Conservation (phyloP, 2,888 invertebrate species). For the Lasioglossum malachurum region DNA sequence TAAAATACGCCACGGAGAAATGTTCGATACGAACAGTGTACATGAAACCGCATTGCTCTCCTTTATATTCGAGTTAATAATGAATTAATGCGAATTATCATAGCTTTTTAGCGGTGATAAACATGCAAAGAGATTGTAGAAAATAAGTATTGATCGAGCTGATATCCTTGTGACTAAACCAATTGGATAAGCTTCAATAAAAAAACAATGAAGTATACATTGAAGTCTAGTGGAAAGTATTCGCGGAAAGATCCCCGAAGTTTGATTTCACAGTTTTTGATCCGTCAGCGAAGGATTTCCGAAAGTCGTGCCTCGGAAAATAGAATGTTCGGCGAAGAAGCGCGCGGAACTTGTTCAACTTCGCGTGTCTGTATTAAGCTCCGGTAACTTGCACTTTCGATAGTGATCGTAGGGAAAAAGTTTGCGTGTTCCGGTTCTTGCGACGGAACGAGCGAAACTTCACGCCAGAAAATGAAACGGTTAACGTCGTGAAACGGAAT, state of each 20-base stretch:
- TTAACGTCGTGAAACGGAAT: not conserved
- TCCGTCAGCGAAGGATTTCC: not conserved
- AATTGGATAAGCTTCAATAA: not conserved
- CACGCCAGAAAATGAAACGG: not conserved
- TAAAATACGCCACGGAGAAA: not conserved
- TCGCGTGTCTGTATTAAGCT: constrained; percentile 16
- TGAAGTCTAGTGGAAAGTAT: not conserved
- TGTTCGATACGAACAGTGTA: not conserved
- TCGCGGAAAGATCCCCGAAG: not conserved
- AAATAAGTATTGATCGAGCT: not conserved
- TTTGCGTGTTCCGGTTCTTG: not conserved
- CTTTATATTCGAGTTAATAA: not conserved
- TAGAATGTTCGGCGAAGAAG: not conserved
- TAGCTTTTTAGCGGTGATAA: not conserved
- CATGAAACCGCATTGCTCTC: not conserved
- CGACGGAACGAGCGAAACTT: not conserved
- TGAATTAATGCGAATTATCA: too few relatives aligned
- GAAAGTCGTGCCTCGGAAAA: not conserved
- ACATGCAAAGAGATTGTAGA: not conserved
- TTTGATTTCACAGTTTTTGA: not conserved
- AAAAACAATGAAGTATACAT: not conserved
- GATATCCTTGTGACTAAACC: too few relatives aligned
- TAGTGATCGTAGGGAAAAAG: not conserved
- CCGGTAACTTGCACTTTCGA: constrained; percentile 30
- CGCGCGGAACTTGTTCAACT: not conserved